phyloP scores from a whole-genome alignment of 2,113 vertebrate genomes.

The Stigmatopora argus region DNA sequence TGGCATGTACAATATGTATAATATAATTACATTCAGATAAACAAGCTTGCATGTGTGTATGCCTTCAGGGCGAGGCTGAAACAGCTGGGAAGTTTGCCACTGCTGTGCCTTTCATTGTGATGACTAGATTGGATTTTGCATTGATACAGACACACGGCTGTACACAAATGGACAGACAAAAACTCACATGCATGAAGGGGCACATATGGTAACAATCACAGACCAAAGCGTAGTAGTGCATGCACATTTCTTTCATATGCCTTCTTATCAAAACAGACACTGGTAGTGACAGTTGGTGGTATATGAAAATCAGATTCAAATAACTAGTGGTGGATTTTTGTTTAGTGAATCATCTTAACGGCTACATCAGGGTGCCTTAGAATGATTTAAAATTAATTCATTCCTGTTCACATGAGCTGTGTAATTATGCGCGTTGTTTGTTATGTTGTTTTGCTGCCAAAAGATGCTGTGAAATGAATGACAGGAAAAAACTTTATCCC shows the following conservation, averaged over 20 bases:
- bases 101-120: conserved; percentile 37
- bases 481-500: conserved; percentile 22
- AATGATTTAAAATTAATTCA: conserved; percentile 36
- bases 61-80: conserved; percentile 40
- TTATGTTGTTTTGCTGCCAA: conserved; percentile 21
- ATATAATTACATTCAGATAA: conserved; percentile 59
- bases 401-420: conserved; percentile 20
- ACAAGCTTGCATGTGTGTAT: conserved; percentile 39
- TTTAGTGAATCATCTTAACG: conserved; percentile 57
- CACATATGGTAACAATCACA: conserved; percentile 15
- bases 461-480: conserved; percentile 29
- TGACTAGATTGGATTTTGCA: conserved; percentile 45
- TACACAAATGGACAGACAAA: conserved; percentile 1
- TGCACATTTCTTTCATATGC: conserved; percentile 28
- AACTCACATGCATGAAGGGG: conserved; percentile 7
- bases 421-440: conserved; percentile 10
- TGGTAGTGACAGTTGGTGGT: conserved; percentile 62
- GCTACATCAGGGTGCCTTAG: conserved; percentile 40
- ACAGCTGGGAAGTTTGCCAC: conserved; percentile 52
- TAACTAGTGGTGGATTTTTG: conserved; percentile 49
- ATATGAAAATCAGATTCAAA: conserved; percentile 68
- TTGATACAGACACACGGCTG: conserved; percentile 15
- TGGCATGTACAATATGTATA: conserved; percentile 38
- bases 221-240: conserved; percentile 11
- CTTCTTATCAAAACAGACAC: conserved; percentile 47